A percentile compares a stretch with the other conserved stretches of the same genome.
phyloP scores from a whole-genome alignment of 2,888 invertebrate genomes.

The Diogma glabrata region DNA sequence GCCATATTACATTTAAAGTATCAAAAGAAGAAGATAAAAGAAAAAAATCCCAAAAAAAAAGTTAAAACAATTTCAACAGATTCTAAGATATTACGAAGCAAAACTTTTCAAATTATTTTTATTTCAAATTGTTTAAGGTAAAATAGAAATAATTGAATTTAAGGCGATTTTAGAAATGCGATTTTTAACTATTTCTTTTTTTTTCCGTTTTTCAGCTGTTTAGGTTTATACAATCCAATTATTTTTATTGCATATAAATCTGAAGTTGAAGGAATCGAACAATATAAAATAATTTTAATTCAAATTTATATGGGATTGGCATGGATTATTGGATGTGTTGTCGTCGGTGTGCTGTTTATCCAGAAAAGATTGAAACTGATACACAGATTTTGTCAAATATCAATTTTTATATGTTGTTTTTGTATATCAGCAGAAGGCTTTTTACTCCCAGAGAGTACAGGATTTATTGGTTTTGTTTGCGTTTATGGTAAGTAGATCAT shows the following conservation, averaged over 20 bases:
- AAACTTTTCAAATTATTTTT: slow-evolving; percentile 70
- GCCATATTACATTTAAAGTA: slow-evolving; percentile 82
- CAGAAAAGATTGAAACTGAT: slow-evolving; percentile 76
- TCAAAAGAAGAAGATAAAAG: slow-evolving; percentile 43
- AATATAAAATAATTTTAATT: slow-evolving; percentile 45
- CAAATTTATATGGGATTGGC: slow-evolving; percentile 71
- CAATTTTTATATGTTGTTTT: slow-evolving; percentile 64
- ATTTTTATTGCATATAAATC: slow-evolving; percentile 72
- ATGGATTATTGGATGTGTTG: slow-evolving; percentile 70
- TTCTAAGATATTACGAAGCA: slow-evolving; percentile 70
- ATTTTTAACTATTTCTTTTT: too few species aligned
- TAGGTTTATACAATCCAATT: slow-evolving; percentile 77
- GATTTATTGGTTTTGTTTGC: slow-evolving; percentile 71
- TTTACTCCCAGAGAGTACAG: slow-evolving; percentile 62
- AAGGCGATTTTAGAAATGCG: not conserved
- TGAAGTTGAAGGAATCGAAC: slow-evolving; percentile 59
- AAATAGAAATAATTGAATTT: not conserved
- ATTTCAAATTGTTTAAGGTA: slow-evolving; percentile 62
- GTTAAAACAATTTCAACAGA: slow-evolving; percentile 70
- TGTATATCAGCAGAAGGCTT: slow-evolving; percentile 66
- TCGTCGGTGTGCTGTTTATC: slow-evolving; percentile 70
- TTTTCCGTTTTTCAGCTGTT: slow-evolving; percentile 51
- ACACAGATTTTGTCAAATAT: slow-evolving; percentile 72
- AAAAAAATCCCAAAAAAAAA: not conserved
- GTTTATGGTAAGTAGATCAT: slow-evolving; percentile 60